Evolutionary conservation across 2,113 vertebrate species (phyloP).

Genomic region (Phylloscopus trochiloides): DNA sequence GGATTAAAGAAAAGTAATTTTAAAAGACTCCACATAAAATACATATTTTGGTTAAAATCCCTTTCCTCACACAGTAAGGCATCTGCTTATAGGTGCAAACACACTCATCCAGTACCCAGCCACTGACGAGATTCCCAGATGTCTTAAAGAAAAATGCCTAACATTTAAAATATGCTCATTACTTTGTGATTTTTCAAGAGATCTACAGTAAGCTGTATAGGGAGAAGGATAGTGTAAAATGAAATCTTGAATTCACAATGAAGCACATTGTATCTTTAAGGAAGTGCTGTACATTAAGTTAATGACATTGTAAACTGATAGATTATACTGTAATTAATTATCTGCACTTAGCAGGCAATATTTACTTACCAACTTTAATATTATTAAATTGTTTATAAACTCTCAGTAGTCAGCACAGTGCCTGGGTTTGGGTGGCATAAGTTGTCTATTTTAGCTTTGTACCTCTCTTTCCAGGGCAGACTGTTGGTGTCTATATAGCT

Average conservation of each 20-base stretch:
- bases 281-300: constrained; percentile 41
- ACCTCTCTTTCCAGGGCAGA: neutral
- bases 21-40: constrained; percentile 65
- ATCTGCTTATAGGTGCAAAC: constrained; percentile 58
- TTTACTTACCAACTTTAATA: neutral
- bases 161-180: constrained; percentile 74
- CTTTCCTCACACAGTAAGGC: constrained; percentile 57
- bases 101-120: constrained; percentile 66
- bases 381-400: constrained; percentile 47
- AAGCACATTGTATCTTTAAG: constrained; percentile 42
- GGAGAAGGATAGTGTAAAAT: constrained; percentile 46
- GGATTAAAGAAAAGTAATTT: constrained; percentile 57
- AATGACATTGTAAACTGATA: constrained; percentile 41
- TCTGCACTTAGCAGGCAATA: constrained; percentile 19
- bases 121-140: constrained; percentile 79
- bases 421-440: neutral
- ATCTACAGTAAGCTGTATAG: constrained; percentile 49
- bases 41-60: constrained; percentile 65
- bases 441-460: neutral
- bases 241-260: constrained; percentile 66
- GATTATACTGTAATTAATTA: constrained; percentile 50
- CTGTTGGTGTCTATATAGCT: neutral
- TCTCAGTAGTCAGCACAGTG: neutral
- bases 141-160: constrained; percentile 78
- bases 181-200: constrained; percentile 64